Base-by-base conservation (phyloP, 1,140 invertebrate species). In the Macrosteles quadrilineatus region DNA sequence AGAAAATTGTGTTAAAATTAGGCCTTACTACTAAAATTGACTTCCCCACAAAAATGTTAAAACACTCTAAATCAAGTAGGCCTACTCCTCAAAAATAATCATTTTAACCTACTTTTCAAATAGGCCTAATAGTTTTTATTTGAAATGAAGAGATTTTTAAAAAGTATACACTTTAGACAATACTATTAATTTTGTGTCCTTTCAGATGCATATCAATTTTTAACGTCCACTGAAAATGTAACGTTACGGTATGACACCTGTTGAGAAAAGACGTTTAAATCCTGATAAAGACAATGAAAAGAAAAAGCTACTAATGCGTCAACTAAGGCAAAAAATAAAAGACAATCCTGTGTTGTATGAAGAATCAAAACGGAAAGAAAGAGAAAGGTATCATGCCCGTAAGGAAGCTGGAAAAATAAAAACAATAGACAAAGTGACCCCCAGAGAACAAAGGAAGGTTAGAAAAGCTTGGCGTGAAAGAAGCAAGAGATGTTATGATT, bases 401-500 rank as follows among this genome's bases (percentile, higher is more conserved):
- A 43, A 43, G 40, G 9, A 43, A 43, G 40, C 40, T 43, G 40
- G 40, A 43, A 43, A 43, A 43, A n/a, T 43, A 43, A 43, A 43
- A 43, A 43, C 40, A 43, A 43, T 43, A 43, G n/a, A 43, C 40
- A 9, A 43, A 43, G n/a, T 43, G 40, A 43, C 40, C 9, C 40
- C 40, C n/a, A 43, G 40, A 43, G 40, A 43, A n/a, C 40, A 43
- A 43, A 43, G 40, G n/a, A 43, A 43, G 40, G n/a, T 43, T 43
- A 43, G 40, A 9, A 43, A 43, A 43, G 40, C n/a, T n/a, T 43
- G 40, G 40, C 40, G 40, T 43, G 19, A 55, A 19, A 55, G 19
- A 55, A 55, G 21, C 50, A 55, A 55, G 9, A 12, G 50, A 55
- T 55, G 50, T 55, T 12, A n/a, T 55, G 50, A 55, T 55, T 55